Conservation (phyloP, 2,113 vertebrate genomes). For the Siniperca chuatsi region DNA sequence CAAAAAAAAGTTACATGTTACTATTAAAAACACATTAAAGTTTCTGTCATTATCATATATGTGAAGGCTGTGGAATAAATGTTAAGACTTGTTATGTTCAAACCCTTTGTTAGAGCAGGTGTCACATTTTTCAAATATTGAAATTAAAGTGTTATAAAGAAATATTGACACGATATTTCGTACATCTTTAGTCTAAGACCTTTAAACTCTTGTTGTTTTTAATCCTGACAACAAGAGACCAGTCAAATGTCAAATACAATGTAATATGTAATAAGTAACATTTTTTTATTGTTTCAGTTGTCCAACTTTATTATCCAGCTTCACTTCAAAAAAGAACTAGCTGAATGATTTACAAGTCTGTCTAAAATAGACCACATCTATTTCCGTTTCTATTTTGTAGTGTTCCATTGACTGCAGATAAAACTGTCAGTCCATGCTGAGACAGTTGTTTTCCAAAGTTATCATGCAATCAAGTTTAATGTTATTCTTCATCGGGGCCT, state of each 20-base stretch:
- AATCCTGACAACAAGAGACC: not conserved
- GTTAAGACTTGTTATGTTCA: not conserved
- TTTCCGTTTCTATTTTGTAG: not conserved
- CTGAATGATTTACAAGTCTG: not conserved
- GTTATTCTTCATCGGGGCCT: not conserved
- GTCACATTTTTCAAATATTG: not conserved
- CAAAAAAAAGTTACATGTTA: not conserved
- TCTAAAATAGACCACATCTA: not conserved
- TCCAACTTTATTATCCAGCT: not conserved
- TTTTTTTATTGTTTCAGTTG: not conserved
- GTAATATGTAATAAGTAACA: no score
- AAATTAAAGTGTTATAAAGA: not conserved
- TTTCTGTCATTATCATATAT: not conserved
- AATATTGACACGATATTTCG: not conserved
- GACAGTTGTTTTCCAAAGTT: not conserved
- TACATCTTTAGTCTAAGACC: not conserved
- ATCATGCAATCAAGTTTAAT: not conserved
- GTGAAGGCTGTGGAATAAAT: not conserved
- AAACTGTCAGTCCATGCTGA: not conserved
- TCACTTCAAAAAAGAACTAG: not conserved
- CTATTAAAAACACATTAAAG: not conserved
- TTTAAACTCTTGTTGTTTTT: not conserved
- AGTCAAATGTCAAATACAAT: not conserved
- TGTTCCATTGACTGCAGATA: not conserved
- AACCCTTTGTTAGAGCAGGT: not conserved